Percentiles rank a stretch among this genome's conserved stretches.
These are phyloP conservation scores for Zophobas morio DNA, from an alignment of 1,140 invertebrate species.

Conservation along the genomic window DNA sequence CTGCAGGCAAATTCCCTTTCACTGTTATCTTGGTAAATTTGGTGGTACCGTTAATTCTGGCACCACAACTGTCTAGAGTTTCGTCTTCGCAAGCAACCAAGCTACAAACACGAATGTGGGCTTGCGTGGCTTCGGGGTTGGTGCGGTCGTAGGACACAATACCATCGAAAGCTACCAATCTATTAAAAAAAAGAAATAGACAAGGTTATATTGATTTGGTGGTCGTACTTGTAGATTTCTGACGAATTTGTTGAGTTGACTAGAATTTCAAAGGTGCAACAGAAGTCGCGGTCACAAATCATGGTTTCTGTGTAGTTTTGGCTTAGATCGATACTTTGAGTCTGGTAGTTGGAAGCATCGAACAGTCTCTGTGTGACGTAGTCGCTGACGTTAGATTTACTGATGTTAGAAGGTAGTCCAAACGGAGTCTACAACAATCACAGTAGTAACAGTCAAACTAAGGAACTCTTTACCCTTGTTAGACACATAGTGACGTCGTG, in stretches of 20 bases:
- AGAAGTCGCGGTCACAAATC: conserved; percentile 52
- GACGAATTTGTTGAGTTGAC: conserved; percentile 2
- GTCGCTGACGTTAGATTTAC: conserved; percentile 42
- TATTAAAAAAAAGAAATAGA: background rate
- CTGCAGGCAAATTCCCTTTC: conserved; percentile 32
- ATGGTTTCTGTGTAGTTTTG: conserved; percentile 37
- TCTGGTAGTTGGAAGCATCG: conserved; percentile 43
- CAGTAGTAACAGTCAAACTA: background rate
- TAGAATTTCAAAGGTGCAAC: conserved; percentile 51
- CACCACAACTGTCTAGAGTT: conserved; percentile 52
- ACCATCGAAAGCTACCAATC: conserved; percentile 51
- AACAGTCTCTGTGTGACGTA: conserved; percentile 46
- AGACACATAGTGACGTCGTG: background rate
- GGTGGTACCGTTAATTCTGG: conserved; percentile 37
- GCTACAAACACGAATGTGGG: conserved; percentile 48
- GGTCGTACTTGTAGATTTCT: conserved; percentile 24
- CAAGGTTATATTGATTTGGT: background rate
- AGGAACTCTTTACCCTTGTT: background rate
- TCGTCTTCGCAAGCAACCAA: conserved; percentile 50
- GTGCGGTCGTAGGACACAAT: background rate
- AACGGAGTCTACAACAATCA: background rate
- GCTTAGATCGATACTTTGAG: conserved; percentile 47
- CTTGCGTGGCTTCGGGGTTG: background rate
- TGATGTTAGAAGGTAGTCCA: conserved; percentile 5
- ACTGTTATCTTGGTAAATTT: conserved; percentile 52